Evolutionary conservation across 2,113 vertebrate species (phyloP), one percentile per base, ranked within the genome.

Genomic region (Peromyscus californicus): DNA sequence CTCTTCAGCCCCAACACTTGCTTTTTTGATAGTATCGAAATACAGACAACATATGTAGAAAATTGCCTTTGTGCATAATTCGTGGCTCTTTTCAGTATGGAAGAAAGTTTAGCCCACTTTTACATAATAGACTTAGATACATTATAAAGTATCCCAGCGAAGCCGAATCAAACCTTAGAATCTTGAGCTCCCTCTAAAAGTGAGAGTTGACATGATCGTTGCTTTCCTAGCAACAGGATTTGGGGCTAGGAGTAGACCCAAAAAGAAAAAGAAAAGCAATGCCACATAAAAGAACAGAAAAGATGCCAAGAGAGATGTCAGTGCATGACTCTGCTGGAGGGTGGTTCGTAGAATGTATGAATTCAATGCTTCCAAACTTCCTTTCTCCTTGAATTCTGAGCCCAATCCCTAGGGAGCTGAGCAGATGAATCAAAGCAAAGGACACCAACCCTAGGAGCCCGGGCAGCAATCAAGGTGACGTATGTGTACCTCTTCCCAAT

Each of bases 361-460:
- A 59, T 78, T 70, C 74, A 63, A 39, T 3, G 1, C 94, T 86
- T 94, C 45, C 12, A 33, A 96, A 65, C 42, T 65, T 19, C 17
- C 4, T 7, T 51, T 33, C 67, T 22, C 54, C 33, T 89, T 85
- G 75, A 76, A 17, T 39, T 89, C 89, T 79, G 22, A 89, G 24
- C 16, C 48, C 31, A 26, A 78, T 96, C 51, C 48, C 59, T 87
- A 59, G 82, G 84, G 84, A 92, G 74, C 54, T 51, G 61, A 86
- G 15, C 33, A 91, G 89, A 95, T 79, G 70, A 90, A 75, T 95
- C 63, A 75, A 95, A 92, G 61, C 11, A 90, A 93, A 78, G 78
- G 85, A 24, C 80, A 72, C 42, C 65, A 91, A 39, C 6, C 24
- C 48, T 89, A 63, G 88, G 80, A 96, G 2, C 19, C 33, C 75